Evolutionary conservation across 2,888 invertebrate species (phyloP).

Genomic region (Amorpha juglandis): DNA sequence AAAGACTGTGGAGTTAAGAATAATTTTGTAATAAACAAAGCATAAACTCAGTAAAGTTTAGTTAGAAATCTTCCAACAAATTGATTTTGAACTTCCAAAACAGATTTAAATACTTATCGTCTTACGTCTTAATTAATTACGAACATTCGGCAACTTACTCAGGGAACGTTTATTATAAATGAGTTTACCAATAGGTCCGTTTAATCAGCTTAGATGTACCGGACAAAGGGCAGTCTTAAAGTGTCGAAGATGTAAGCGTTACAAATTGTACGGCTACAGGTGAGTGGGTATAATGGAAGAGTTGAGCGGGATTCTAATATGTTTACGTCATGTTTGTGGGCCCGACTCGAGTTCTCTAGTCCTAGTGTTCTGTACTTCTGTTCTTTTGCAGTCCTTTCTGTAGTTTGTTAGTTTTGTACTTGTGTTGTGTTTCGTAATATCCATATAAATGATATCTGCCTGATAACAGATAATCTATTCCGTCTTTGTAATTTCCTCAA

Average conservation of each 20-base stretch:
- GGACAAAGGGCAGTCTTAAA: slow-evolving; percentile 51
- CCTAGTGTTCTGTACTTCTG: too few relatives aligned
- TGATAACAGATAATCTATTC: too few relatives aligned
- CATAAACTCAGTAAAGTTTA: not conserved
- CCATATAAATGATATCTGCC: too few relatives aligned
- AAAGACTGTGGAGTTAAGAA: not conserved
- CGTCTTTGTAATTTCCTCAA: too few relatives aligned
- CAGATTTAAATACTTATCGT: slow-evolving; percentile 49
- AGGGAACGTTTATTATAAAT: slow-evolving; percentile 56
- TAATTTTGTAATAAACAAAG: not conserved
- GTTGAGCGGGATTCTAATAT: not conserved
- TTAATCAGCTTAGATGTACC: slow-evolving; percentile 64
- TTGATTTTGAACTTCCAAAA: slow-evolving; percentile 43
- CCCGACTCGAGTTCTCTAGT: too few relatives aligned
- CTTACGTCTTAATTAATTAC: slow-evolving; percentile 64
- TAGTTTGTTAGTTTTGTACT: too few relatives aligned
- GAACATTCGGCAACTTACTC: slow-evolving; percentile 49
- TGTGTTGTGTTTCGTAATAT: too few relatives aligned
- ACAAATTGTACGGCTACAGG: slow-evolving; percentile 33
- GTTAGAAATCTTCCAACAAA: slow-evolving; percentile 34
- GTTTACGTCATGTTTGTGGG: not conserved
- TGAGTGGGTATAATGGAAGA: slow-evolving; percentile 2
- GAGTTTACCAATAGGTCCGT: slow-evolving; percentile 57
- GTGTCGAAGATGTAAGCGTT: slow-evolving; percentile 36
- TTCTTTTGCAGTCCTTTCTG: too few relatives aligned